Evolutionary conservation across 2,888 invertebrate genomes (phyloP).

Genomic region (Ectemnius cavifrons): DNA sequence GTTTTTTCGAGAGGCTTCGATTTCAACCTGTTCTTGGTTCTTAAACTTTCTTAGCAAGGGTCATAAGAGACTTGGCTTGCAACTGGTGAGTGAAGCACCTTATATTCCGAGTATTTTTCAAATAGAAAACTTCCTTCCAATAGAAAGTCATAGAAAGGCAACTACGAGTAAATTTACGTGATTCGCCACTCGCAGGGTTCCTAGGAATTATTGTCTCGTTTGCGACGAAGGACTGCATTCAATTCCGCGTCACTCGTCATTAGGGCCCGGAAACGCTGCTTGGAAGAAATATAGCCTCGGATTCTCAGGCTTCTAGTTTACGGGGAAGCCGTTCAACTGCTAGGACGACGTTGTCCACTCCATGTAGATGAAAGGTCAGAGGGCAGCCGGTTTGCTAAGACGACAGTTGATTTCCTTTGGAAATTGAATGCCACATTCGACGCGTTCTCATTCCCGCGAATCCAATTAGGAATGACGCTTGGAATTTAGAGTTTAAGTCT

Average conservation of each 20-base stretch:
- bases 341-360: neutral
- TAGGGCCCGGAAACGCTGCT: slow-evolving; percentile 23
- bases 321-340: slow-evolving; percentile 17
- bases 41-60: neutral
- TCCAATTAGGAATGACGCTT: too few relatives aligned
- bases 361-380: slow-evolving; percentile 26
- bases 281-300: slow-evolving; percentile 24
- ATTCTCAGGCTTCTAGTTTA: slow-evolving; percentile 20
- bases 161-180: neutral
- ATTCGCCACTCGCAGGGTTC: neutral
- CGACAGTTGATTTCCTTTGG: slow-evolving; percentile 1
- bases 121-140: neutral
- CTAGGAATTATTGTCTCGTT: neutral
- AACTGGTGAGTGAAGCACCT: neutral
- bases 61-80: neutral
- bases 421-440: neutral
- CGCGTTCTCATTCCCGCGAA: neutral
- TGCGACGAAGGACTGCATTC: neutral
- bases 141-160: too few relatives aligned
- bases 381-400: neutral
- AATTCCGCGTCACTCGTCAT: neutral
- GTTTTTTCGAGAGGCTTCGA: slow-evolving; percentile 24
- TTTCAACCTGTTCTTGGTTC: slow-evolving; percentile 38
- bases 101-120: neutral
- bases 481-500: too few relatives aligned